phyloP scores from a whole-genome alignment of 2,113 vertebrate species.

The Heliornis fulica region DNA sequence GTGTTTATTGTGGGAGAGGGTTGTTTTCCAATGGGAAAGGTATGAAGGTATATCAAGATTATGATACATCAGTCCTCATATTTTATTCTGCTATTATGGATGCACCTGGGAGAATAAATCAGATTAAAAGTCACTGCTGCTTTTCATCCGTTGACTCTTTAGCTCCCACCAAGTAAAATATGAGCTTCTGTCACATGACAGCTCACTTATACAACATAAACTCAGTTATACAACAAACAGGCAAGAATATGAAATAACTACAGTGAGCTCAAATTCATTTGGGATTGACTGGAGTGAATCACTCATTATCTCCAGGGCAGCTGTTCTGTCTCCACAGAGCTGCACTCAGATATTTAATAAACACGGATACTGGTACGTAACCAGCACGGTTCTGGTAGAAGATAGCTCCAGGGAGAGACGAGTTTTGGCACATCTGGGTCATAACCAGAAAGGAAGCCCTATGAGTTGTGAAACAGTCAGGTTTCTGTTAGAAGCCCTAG shows the following conservation, averaged over 20 bases:
- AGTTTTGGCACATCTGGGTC: not conserved
- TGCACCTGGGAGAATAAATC: not conserved
- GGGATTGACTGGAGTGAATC: slow-evolving; percentile 7
- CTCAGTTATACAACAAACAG: slow-evolving; percentile 30
- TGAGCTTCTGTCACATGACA: not conserved
- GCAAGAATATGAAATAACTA: not conserved
- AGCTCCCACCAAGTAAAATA: not conserved
- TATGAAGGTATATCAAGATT: not conserved
- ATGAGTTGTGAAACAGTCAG: not conserved
- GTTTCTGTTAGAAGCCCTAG: not conserved
- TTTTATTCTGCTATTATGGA: not conserved
- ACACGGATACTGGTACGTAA: not conserved
- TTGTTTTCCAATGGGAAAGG: not conserved
- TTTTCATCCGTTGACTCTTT: not conserved
- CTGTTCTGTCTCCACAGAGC: not conserved
- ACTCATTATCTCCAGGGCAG: slow-evolving; percentile 33
- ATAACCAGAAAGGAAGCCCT: not conserved
- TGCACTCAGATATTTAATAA: not conserved
- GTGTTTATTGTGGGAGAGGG: not conserved
- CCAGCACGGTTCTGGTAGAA: not conserved
- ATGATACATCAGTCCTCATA: not conserved
- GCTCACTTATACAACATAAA: not conserved
- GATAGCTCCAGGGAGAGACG: not conserved
- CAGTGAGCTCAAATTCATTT: not conserved
- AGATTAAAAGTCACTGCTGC: not conserved